Percentiles rank a stretch among this genome's conserved stretches.
Evolutionary conservation across 2,113 vertebrate species (phyloP).

Genomic region (Chaetodon trifascialis): DNA sequence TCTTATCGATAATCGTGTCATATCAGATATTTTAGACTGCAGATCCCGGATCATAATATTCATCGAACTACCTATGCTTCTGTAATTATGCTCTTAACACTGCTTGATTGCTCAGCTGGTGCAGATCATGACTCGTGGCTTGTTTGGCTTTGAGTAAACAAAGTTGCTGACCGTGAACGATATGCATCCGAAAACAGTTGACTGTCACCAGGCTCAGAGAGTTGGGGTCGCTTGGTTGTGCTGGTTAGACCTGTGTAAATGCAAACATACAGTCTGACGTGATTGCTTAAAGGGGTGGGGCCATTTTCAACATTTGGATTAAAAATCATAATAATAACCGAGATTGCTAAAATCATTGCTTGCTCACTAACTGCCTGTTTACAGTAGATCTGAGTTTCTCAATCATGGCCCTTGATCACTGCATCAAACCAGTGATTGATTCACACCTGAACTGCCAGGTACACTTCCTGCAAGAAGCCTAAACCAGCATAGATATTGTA

Average conservation of each 20-base stretch:
- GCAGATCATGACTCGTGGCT: conserved; percentile 41
- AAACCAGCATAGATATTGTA: background rate
- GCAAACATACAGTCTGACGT: conserved; percentile 20
- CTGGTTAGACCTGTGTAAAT: conserved; percentile 4
- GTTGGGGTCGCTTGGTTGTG: conserved; percentile 4
- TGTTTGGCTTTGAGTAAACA: conserved; percentile 63
- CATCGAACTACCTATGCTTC: background rate
- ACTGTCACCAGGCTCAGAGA: background rate
- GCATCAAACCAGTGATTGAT: background rate
- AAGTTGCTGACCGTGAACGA: conserved; percentile 66
- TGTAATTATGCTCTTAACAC: background rate
- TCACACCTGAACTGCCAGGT: background rate
- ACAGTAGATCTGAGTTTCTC: background rate
- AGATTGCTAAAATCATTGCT: background rate
- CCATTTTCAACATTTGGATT: conserved; percentile 14
- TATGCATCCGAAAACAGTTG: conserved; percentile 16
- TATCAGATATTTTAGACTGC: background rate
- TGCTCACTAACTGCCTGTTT: background rate
- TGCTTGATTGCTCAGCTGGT: conserved; percentile 13
- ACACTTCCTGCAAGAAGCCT: background rate
- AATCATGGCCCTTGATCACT: background rate
- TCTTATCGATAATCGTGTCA: background rate
- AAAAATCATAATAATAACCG: background rate
- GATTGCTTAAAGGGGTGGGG: conserved; percentile 35
- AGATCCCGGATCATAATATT: no score